phyloP scores from a whole-genome alignment of 2,113 vertebrate species.

The Corynorhinus townsendii region DNA sequence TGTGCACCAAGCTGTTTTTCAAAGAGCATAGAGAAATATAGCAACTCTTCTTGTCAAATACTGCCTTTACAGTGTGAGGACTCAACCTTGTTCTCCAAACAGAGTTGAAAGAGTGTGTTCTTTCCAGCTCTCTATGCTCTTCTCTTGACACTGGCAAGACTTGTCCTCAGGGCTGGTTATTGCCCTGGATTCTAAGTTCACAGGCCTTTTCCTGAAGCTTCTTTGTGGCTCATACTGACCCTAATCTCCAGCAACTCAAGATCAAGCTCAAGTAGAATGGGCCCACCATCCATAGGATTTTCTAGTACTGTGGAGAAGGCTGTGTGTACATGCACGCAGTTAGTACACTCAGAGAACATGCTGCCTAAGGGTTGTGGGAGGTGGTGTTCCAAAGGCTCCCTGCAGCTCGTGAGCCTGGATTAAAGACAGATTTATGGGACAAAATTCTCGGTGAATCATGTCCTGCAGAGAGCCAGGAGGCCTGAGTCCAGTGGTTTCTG shows the following conservation, averaged over 20 bases:
- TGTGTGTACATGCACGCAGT: accelerated
- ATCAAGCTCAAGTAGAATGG: neutral
- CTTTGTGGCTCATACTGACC: neutral
- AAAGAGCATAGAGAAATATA: neutral
- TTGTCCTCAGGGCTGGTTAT: neutral
- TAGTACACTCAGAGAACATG: neutral
- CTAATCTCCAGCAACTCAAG: neutral
- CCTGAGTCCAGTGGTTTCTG: neutral
- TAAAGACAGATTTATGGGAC: neutral
- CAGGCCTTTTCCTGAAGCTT: neutral
- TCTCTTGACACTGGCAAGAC: neutral
- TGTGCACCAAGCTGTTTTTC: neutral
- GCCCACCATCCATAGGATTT: neutral
- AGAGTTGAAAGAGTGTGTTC: neutral
- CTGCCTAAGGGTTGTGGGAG: neutral
- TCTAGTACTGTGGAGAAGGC: neutral
- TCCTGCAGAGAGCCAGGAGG: neutral
- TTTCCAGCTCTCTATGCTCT: neutral
- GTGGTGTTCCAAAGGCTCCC: neutral
- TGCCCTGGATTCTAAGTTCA: neutral
- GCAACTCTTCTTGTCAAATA: neutral
- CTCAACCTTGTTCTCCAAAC: neutral
- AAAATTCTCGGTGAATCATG: neutral
- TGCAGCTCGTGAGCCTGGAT: neutral
- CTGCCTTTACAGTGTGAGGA: neutral